Base-by-base conservation (phyloP, 2,113 vertebrate genomes). In the Bostrychus sinensis region DNA sequence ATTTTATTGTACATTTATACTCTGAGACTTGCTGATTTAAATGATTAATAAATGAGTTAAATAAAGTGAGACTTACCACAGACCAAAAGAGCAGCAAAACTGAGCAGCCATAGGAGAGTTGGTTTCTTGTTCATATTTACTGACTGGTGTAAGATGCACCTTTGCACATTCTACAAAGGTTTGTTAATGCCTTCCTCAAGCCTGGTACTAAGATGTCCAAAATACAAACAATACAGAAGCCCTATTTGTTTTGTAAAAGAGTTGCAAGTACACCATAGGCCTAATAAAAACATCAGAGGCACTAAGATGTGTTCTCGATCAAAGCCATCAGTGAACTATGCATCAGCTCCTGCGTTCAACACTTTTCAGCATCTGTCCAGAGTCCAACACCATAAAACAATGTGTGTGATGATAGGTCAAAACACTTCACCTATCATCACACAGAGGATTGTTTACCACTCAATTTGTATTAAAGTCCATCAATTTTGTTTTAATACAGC, bases 311-410 rank as follows among this genome's bases (percentile, higher is more conserved):
- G 53, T 5, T 59, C 64, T 3, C n/a, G 17, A 60, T 68, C 34
- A 22, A 37, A 37, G 66, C 56, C 37, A 20, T 22, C 23, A 20
- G 8, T 45, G 5, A 1, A 89, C 78, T 92, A 85, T 88, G 79
- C 82, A 87, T 75, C 84, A 64, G 67, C 68, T 65, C 41, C 25
- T 9, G 6, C 14, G 13, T 19, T 69, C 32, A 1, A 16, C 45
- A 71, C 85, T 89, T 93, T 91, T 91, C 77, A 88, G 56, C 41
- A 62, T 64, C 70, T 28, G 17, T 32, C 56, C 26, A 70, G 77
- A 80, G 91, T 92, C 80, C 92, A 92, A 91, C 89, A 91, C 75
- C 69, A 66, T 93, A 90, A 92, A 88, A 85, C 64, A 36, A 78
- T 51, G 77, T n/a, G n/a, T n/a, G n/a, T n/a, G n/a, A n/a, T n/a